Evolutionary conservation across 2,113 vertebrate genomes (phyloP).

Genomic region (Ammodramus savannarum): DNA sequence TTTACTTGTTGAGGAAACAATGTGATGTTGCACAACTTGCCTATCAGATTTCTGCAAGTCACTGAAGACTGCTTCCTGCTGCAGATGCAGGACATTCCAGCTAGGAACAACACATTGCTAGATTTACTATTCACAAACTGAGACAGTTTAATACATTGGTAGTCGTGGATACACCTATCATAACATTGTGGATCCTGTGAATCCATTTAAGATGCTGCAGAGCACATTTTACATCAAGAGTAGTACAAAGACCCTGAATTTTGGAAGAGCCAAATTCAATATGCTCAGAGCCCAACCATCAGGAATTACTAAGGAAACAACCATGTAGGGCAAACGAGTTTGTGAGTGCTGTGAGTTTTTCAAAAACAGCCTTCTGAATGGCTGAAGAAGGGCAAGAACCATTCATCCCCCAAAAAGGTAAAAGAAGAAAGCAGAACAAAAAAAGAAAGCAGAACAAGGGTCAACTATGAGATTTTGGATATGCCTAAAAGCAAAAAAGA

Average conservation of each 20-base stretch:
- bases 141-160: not conserved
- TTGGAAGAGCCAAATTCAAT: not conserved
- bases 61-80: not conserved
- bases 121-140: not conserved
- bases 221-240: not conserved
- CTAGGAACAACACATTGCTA: not conserved
- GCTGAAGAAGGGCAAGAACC: not conserved
- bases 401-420: not conserved
- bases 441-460: not conserved
- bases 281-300: not conserved
- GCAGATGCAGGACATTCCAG: not conserved
- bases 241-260: not conserved
- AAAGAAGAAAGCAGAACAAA: not conserved
- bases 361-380: not conserved
- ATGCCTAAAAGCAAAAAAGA: not conserved
- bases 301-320: not conserved
- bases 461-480: not conserved
- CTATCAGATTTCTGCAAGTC: not conserved
- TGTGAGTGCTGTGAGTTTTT: not conserved
- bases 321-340: accelerated
- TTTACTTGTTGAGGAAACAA: not conserved
- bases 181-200: not conserved
- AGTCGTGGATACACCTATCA: not conserved
- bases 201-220: not conserved
- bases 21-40: accelerated